Base-by-base conservation (phyloP, 1,140 invertebrate genomes). In the Trachymyrmex septentrionalis region DNA sequence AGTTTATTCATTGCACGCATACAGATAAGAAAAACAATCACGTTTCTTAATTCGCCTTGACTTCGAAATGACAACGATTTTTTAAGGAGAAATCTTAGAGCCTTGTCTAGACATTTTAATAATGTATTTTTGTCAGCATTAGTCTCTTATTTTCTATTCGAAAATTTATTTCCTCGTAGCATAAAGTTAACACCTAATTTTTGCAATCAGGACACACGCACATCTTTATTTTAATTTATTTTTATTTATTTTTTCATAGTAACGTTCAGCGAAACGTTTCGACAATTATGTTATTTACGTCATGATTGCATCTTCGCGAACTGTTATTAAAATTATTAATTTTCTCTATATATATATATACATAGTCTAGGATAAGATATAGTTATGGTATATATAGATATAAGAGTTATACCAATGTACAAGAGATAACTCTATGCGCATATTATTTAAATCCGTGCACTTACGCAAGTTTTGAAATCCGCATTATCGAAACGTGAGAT, bases 181-280 rank as follows among this genome's bases (percentile, higher is more conserved):
- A 2, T 66, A 50, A 30, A 59, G 55, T 66, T 53, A 12, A 34
- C n/a, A 53, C 27, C 19, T 34, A 50, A 64, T 19, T 30, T n/a
- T 48, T 78, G 38, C 34, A 78, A 50, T 78, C 61, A 34, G 4
- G 44, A 53, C 61, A 53, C 27, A 66, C 3, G 61, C 27, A 44
- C 38, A 30, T 61, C 1, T 66, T 80, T 55, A 67, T 80, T 80
- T 67, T 78, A 9, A 78, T 78, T 66, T 67, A 55, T 80, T 66
- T 67, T 80, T 16, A 78, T 78, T 78, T 64, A 80, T 80, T 80
- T 80, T 44, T 80, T 80, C 48, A 55, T 63, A 55, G 14, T 27
- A 59, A 53, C 48, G 48, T 80, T 80, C 48, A 12, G 2, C 4
- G 14, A 14, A 69, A 80, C 48, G 63, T 69, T 69, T 34, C 48